Percentiles rank a stretch among this genome's conserved stretches.
phyloP scores from a whole-genome alignment of 2,113 vertebrate species.

The Nanger granti region DNA sequence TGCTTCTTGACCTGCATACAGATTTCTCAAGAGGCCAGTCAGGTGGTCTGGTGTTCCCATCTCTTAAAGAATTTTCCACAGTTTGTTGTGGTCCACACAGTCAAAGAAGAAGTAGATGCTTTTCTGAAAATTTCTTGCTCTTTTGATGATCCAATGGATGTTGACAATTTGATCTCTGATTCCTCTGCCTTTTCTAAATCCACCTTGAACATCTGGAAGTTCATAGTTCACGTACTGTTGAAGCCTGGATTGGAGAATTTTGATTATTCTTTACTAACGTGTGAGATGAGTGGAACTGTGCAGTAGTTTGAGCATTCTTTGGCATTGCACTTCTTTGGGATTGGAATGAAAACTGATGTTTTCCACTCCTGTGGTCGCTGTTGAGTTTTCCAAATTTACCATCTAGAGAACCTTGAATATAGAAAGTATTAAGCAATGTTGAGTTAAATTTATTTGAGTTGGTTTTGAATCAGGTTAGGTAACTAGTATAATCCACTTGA shows the following conservation, averaged over 20 bases:
- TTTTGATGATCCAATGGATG: neutral
- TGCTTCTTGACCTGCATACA: neutral
- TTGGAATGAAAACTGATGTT: neutral
- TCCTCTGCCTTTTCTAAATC: neutral
- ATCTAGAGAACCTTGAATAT: neutral
- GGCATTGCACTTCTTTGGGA: fast-evolving
- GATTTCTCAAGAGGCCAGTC: neutral
- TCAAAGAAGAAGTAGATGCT: neutral
- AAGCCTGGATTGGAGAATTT: neutral
- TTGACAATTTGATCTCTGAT: neutral
- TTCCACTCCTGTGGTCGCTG: neutral
- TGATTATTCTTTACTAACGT: neutral
- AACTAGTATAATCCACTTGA: neutral
- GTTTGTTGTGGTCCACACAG: neutral
- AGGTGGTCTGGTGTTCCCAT: neutral
- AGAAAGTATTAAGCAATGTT: neutral
- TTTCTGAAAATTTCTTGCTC: neutral
- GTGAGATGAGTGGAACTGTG: neutral
- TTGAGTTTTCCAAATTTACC: neutral
- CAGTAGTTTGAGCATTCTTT: neutral
- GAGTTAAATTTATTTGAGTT: neutral
- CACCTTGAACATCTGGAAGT: neutral
- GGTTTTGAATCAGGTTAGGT: neutral
- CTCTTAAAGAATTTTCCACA: neutral
- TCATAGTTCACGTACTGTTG: neutral